These are phyloP conservation scores for Eurytoma californica DNA, from an alignment of 2,888 invertebrate genomes.

Conservation along the genomic window DNA sequence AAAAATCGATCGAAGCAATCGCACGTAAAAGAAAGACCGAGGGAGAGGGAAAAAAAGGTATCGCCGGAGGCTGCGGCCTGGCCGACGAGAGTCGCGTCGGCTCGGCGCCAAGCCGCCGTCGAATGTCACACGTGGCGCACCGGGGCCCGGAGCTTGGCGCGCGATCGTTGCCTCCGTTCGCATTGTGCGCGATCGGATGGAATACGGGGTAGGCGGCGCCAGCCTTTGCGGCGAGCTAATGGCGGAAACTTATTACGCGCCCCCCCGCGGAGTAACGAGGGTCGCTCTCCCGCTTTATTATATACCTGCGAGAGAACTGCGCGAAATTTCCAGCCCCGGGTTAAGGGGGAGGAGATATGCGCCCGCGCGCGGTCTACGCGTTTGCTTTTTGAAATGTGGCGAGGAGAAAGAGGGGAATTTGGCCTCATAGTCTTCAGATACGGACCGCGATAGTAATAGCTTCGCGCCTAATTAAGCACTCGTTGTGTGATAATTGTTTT, in stretches of 20 bases:
- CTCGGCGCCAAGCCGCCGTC: slow-evolving; percentile 27
- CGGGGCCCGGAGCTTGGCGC: slow-evolving; percentile 12
- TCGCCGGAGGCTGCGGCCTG: neutral
- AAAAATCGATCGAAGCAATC: neutral
- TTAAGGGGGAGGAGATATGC: neutral
- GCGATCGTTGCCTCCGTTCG: neutral
- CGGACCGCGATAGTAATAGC: too few relatives aligned
- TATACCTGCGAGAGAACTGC: neutral
- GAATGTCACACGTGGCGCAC: slow-evolving; percentile 42
- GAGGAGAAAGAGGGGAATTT: too few relatives aligned
- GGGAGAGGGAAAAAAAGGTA: neutral
- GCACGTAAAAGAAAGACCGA: slow-evolving; percentile 25
- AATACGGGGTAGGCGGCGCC: neutral
- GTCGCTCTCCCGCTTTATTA: neutral
- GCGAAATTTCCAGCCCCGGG: neutral
- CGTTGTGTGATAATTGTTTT: too few relatives aligned
- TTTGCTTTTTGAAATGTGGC: too few relatives aligned
- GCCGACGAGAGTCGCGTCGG: slow-evolving; percentile 28
- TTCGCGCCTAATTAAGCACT: too few relatives aligned
- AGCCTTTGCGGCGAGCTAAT: slow-evolving; percentile 57
- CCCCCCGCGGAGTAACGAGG: slow-evolving; percentile 40
- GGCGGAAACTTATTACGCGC: slow-evolving; percentile 60
- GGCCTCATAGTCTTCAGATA: too few relatives aligned
- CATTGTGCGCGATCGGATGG: slow-evolving; percentile 8
- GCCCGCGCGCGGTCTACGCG: too few relatives aligned